A percentile compares a stretch with the other conserved stretches of the same genome.
These are phyloP conservation scores for Festucalex cinctus DNA, from an alignment of 2,113 vertebrate genomes.

Conservation along the genomic window DNA sequence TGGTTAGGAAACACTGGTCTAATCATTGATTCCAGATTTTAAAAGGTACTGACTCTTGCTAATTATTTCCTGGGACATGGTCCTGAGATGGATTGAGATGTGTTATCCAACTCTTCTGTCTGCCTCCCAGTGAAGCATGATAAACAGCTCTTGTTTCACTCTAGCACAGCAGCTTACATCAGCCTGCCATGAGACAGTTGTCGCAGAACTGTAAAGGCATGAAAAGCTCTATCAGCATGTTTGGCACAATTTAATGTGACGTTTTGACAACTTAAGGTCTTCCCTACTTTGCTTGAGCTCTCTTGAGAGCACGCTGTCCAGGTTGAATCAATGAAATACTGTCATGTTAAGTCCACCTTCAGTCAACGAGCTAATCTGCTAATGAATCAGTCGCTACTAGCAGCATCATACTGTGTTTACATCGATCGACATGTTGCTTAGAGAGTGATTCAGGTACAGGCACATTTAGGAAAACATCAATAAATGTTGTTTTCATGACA, in stretches of 20 bases:
- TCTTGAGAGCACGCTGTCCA: constrained; percentile 29
- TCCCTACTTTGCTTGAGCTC: constrained; percentile 20
- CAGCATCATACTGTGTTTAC: constrained; percentile 12
- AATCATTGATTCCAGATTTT: too few relatives aligned
- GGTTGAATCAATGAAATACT: constrained; percentile 41
- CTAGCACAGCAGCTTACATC: constrained; percentile 51
- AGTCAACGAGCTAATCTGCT: constrained; percentile 46
- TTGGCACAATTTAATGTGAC: constrained; percentile 52
- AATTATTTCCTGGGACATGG: not conserved
- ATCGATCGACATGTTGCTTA: constrained; percentile 17
- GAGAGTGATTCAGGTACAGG: constrained; percentile 15
- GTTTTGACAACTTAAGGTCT: constrained; percentile 51
- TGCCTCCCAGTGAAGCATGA: constrained; percentile 47
- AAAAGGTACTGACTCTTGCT: not conserved
- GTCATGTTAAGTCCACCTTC: constrained; percentile 44
- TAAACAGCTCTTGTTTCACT: constrained; percentile 50
- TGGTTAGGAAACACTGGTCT: too few relatives aligned
- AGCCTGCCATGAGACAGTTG: constrained; percentile 41
- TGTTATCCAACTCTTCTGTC: constrained; percentile 32
- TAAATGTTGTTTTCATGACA: too few relatives aligned
- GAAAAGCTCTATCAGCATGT: constrained; percentile 53
- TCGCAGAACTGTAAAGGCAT: constrained; percentile 39
- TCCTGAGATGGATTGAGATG: constrained; percentile 24
- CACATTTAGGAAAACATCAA: not conserved
- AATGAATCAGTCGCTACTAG: constrained; percentile 40